Conservation (phyloP, 2,888 invertebrate genomes). For the Tetrapedia diversipes region DNA sequence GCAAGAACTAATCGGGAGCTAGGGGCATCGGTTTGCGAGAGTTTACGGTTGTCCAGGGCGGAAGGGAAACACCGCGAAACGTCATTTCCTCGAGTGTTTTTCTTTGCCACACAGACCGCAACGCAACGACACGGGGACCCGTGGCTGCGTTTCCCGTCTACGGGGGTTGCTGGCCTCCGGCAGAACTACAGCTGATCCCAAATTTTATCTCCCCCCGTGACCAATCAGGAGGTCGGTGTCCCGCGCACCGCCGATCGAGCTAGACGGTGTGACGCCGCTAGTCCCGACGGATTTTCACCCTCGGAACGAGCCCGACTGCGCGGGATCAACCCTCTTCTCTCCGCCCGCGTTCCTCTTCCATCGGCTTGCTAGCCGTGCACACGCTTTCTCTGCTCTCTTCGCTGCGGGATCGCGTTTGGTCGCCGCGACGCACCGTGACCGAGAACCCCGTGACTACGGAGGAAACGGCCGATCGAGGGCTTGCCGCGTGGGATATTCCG, state of each 20-base stretch:
- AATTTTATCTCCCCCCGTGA: slow-evolving; percentile 67
- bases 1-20: neutral
- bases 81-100: slow-evolving; percentile 59
- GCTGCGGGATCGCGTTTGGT: slow-evolving; percentile 23
- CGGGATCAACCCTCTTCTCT: slow-evolving; percentile 39
- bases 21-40: slow-evolving; percentile 1
- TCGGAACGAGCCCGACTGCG: slow-evolving; percentile 56
- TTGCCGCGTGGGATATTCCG: slow-evolving; percentile 6
- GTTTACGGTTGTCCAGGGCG: slow-evolving; percentile 17
- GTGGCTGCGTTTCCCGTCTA: slow-evolving; percentile 31
- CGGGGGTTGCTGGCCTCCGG: slow-evolving; percentile 50
- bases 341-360: slow-evolving; percentile 14
- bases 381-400: slow-evolving; percentile 19
- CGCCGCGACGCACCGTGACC: slow-evolving; percentile 39
- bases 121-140: slow-evolving; percentile 43
- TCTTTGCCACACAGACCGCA: slow-evolving; percentile 47
- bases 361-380: neutral
- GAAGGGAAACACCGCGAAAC: slow-evolving; percentile 38
- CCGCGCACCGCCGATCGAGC: slow-evolving; percentile 59
- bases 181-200: slow-evolving; percentile 67
- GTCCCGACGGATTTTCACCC: slow-evolving; percentile 74
- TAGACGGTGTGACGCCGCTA: slow-evolving; percentile 70
- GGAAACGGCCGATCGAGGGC: slow-evolving; percentile 23
- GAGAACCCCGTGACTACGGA: slow-evolving; percentile 26
- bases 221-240: slow-evolving; percentile 68